Percentiles rank a stretch among this genome's conserved stretches.
Evolutionary conservation across 1,140 invertebrate species (phyloP).

Genomic region (Homalodisca vitripennis): DNA sequence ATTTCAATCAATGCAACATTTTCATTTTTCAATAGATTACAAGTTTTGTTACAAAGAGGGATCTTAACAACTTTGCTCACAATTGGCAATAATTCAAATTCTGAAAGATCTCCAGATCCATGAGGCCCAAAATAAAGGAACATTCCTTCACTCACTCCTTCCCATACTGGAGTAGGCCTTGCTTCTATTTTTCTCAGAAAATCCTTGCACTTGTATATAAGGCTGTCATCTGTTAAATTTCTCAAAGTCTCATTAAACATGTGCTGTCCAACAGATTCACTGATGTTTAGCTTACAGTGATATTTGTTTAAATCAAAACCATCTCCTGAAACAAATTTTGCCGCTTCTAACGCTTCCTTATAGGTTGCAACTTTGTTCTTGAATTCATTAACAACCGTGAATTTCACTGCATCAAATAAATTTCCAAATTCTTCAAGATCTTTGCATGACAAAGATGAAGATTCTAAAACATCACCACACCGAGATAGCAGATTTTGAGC

Average conservation of each 20-base stretch:
- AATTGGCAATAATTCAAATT: no score
- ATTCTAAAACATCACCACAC: neutral
- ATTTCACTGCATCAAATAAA: slow-evolving; percentile 1
- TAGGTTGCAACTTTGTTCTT: neutral
- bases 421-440: slow-evolving; percentile 1
- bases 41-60: no score
- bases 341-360: slow-evolving; percentile 2
- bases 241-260: slow-evolving; percentile 4
- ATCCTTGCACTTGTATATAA: neutral
- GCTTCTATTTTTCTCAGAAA: neutral
- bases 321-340: slow-evolving; percentile 5
- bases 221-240: no score
- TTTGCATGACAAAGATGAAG: neutral
- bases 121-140: neutral
- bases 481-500: neutral
- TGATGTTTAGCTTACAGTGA: neutral
- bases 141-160: neutral
- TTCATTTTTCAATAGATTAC: no score
- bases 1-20: no score
- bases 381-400: neutral
- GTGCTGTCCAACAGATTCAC: neutral
- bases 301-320: neutral
- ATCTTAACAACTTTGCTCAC: no score
- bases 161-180: neutral
- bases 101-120: no score